Base-by-base conservation (phyloP, 2,888 invertebrate species). In the Troilus luridus region DNA sequence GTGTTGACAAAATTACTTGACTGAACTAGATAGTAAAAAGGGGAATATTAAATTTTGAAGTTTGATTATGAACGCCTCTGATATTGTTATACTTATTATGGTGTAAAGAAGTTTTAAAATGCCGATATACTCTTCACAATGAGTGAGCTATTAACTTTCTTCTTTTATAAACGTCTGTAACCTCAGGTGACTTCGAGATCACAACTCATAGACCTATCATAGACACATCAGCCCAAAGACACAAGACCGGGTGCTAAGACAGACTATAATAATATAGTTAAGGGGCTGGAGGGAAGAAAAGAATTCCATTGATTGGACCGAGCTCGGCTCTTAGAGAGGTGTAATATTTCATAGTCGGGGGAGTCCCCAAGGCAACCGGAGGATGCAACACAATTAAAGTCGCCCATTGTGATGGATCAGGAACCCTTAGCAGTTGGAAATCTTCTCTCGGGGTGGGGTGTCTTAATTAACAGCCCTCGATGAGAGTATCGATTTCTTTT, bases 311-410 rank as follows among this genome's bases (percentile, higher is more conserved):
- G 56, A 88, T 60, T 59, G 11, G 88, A 60, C 21, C 11, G 59
- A 8, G 17, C 21, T 7, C 8, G 60, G 54, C 88, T 59, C 88
- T 88, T 88, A 27, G 88, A 24, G 59, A 27, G 88, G 88, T 88
- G 88, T 88, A 88, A 88, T 88, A 88, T 88, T 88, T 88, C 88
- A 88, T 88, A 85, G 85, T 11, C 56, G 85, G 41, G 85, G 85
- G 56, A 21, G 21, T n/a, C 56, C 56, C 56, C 56, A 41, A 24
- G 56, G 62, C 27, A 58, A 60, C 88, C 88, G 27, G 27, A 41
- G 88, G 60, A 88, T 21, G 88, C 88, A 21, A 19, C 62, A 88
- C 88, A 88, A 88, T 88, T 88, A 88, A 88, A 88, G 60, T 88
- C 19, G 60, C 62, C 88, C 60, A 88, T 88, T 88, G 88, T 88